These are phyloP conservation scores for Drosophila pegasa DNA, from an alignment of 2,888 invertebrate species.

Conservation along the genomic window DNA sequence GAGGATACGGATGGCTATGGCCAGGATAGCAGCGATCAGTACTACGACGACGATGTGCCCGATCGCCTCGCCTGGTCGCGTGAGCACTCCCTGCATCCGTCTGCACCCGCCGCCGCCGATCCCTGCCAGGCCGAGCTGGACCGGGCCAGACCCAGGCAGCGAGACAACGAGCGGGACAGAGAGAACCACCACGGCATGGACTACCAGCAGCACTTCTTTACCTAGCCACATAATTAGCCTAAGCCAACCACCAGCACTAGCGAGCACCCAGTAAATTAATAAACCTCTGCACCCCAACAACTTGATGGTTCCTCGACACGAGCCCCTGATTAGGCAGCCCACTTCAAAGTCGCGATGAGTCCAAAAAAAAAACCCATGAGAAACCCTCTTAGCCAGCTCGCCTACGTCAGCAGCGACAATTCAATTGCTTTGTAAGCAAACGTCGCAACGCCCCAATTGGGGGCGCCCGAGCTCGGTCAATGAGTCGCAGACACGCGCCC, in stretches of 20 bases:
- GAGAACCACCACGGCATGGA: constrained; percentile 21
- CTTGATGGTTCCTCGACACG: neutral
- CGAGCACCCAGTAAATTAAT: constrained; percentile 57
- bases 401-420: constrained; percentile 42
- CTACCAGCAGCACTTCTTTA: constrained; percentile 50
- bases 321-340: constrained; percentile 19
- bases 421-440: constrained; percentile 47
- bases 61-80: constrained; percentile 30
- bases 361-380: constrained; percentile 6
- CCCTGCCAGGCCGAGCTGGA: constrained; percentile 56
- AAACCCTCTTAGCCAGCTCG: neutral
- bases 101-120: constrained; percentile 36
- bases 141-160: constrained; percentile 1
- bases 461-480: constrained; percentile 38
- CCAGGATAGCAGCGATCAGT: constrained; percentile 44
- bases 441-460: constrained; percentile 5
- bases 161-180: neutral
- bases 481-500: constrained; percentile 60
- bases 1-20: constrained; percentile 42
- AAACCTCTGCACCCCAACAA: constrained; percentile 50
- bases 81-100: constrained; percentile 6
- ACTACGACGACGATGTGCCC: constrained; percentile 40
- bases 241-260: constrained; percentile 8
- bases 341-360: constrained; percentile 20
- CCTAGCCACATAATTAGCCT: constrained; percentile 46